Evolutionary conservation across 2,797 vertebrate genomes (phyloP), one percentile per base, ranked within the genome.

Genomic region (Acanthurus lineatus): DNA sequence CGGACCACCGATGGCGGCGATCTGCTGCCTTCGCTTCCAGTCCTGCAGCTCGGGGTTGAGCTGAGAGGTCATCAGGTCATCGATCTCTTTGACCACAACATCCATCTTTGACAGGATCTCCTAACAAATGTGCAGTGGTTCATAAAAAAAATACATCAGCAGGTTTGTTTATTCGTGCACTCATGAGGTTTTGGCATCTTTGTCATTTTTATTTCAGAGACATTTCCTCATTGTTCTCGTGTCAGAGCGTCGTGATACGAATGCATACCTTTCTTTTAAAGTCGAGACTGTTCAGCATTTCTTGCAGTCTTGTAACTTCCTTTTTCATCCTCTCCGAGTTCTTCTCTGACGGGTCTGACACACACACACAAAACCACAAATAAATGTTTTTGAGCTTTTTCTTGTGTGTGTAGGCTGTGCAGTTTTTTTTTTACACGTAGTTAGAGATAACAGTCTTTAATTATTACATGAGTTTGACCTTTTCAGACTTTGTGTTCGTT

Each of bases 21-120:
- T 95, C 89, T 99, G 98, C 91, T 99, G 98, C 65, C 97, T 84
- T 16, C 96, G 95, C 82, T 97, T 98, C 98, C 98, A 99, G 86
- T 98, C 97, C 61, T 96, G 94, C 61, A 99, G 94, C 89, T 99
- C 97, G 3, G 97, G 97, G 35, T 88, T 93, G 66, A 99, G 96
- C 94, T 96, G 95, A 78, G 92, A 96, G 65, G 92, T 96, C 93
- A 96, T 92, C 32, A 99, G 87, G 69, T 95, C 87, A 2, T 99
- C 97, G 0, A 97, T 96, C 86, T 99, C 97, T 42, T 96, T 96
- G 73, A 98, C 95, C 81, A 98, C 96, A 8, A 96, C 94, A 6
- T 93, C 94, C 90, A 98, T 97, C 92, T 98, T 99, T 63, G 93
- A 93, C 83, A 99, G 95, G 12, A 96, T 95, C 86, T 99, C 98